Evolutionary conservation across 2,113 vertebrate genomes (phyloP).

Genomic region (Varanus komodoensis): DNA sequence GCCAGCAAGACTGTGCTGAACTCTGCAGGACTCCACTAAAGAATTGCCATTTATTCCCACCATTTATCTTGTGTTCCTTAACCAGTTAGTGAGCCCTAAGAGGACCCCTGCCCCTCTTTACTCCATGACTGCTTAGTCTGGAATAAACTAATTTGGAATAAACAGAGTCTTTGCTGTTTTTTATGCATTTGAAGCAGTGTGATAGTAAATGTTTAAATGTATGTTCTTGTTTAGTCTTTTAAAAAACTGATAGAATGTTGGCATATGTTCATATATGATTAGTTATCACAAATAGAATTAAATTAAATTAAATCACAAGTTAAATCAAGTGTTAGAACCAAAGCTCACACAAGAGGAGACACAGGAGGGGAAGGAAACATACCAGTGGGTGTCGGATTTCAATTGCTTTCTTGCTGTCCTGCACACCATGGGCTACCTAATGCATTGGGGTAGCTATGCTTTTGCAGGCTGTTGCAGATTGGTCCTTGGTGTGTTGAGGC

Average conservation of each 20-base stretch:
- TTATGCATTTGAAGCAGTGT: not conserved
- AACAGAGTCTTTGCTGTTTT: not conserved
- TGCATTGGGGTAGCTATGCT: not conserved
- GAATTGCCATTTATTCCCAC: no score
- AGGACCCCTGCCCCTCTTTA: no score
- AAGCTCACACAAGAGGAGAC: not conserved
- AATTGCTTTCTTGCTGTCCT: not conserved
- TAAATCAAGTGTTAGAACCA: not conserved
- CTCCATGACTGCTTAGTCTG: no score
- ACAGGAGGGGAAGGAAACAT: not conserved
- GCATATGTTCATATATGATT: not conserved
- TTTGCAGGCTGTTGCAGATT: not conserved
- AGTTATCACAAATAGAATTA: not conserved
- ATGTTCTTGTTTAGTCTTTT: not conserved
- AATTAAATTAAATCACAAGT: not conserved
- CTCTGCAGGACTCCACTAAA: no score
- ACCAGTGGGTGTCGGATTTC: not conserved
- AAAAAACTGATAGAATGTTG: not conserved
- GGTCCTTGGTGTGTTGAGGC: not conserved
- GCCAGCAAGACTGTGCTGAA: no score
- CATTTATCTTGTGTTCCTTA: no score
- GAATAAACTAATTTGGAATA: not conserved
- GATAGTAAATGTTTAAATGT: no score
- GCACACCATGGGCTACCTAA: no score
- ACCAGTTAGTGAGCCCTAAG: no score